Conservation (phyloP, 1,140 invertebrate species). For the Carposina sasakii region DNA sequence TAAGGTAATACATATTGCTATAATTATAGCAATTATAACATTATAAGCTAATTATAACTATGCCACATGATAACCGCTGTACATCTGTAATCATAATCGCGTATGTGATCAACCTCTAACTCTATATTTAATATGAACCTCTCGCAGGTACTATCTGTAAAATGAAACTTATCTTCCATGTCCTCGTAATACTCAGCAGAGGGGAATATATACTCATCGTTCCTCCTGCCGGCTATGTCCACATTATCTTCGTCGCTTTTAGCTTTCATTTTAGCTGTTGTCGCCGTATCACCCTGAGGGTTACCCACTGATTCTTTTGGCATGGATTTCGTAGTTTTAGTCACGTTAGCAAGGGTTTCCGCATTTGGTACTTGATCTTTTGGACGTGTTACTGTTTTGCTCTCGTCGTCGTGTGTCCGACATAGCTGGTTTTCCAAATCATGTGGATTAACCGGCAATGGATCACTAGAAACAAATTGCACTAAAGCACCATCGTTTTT, state of each 20-base stretch:
- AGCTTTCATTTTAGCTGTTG: background rate
- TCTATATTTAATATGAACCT: too few relatives aligned
- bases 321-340: background rate
- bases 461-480: slow-evolving; percentile 41
- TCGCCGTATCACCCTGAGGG: background rate
- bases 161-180: too few relatives aligned
- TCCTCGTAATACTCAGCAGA: slow-evolving; percentile 54
- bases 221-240: slow-evolving; percentile 12
- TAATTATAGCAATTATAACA: too few relatives aligned
- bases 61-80: slow-evolving; percentile 41
- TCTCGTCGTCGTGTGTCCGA: background rate
- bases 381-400: background rate
- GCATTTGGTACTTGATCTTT: slow-evolving; percentile 11
- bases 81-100: slow-evolving; percentile 44
- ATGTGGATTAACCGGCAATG: slow-evolving; percentile 28
- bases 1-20: too few relatives aligned
- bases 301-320: background rate
- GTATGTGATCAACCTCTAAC: slow-evolving; percentile 41
- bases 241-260: background rate
- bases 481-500: slow-evolving; percentile 37
- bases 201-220: slow-evolving; percentile 48
- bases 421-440: slow-evolving; percentile 22
- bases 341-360: background rate
- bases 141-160: too few relatives aligned
- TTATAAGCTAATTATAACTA: too few relatives aligned